Conservation (phyloP, 2,113 vertebrate genomes). For the Thalassarche chlororhynchos region DNA sequence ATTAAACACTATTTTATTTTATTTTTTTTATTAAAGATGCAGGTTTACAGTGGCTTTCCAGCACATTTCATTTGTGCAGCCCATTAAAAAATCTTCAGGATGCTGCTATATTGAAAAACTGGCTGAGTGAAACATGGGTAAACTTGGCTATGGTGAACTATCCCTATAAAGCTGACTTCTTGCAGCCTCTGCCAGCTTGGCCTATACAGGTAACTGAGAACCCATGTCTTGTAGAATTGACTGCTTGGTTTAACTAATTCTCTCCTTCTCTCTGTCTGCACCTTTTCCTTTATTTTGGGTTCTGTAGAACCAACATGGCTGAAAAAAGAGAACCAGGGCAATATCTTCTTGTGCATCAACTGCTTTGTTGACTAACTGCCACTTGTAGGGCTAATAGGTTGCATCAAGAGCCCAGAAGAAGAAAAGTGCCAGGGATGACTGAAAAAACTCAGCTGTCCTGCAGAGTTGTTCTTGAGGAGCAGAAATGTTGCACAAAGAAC, state of each 20-base stretch:
- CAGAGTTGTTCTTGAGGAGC: background rate
- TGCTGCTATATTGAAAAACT: constrained; percentile 80
- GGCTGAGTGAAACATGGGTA: constrained; percentile 93
- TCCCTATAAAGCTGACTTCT: constrained; percentile 89
- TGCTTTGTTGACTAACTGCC: background rate
- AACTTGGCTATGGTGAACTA: constrained; percentile 97
- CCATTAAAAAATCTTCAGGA: constrained; percentile 79
- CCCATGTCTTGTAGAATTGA: background rate
- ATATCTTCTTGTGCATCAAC: background rate
- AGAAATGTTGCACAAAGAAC: background rate
- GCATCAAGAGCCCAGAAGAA: background rate
- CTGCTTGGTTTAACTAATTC: background rate
- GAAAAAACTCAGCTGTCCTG: background rate
- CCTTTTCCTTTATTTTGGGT: background rate
- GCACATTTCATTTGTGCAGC: constrained; percentile 81
- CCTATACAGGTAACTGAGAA: constrained; percentile 86
- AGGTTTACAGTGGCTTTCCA: constrained; percentile 88
- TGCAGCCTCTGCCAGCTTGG: constrained; percentile 93
- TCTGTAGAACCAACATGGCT: background rate
- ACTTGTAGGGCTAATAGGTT: background rate
- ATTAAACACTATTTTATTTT: background rate
- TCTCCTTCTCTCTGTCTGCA: background rate
- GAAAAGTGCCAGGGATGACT: background rate
- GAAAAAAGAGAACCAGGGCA: background rate
- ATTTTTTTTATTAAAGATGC: constrained; percentile 65